Conservation (phyloP, 2,113 vertebrate genomes). For the Paradisaea rubra region DNA sequence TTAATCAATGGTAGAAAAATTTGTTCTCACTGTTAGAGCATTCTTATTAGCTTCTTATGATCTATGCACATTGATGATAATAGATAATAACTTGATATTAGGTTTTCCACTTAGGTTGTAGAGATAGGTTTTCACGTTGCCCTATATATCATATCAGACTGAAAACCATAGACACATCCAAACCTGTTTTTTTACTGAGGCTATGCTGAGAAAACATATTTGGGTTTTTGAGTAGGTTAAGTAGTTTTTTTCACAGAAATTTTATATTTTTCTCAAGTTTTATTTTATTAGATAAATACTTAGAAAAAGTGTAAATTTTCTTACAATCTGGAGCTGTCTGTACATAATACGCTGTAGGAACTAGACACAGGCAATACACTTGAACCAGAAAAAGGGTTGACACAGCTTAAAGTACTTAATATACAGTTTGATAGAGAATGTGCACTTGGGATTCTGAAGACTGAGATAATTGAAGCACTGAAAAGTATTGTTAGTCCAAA, state of each 20-base stretch:
- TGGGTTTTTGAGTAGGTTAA: background rate
- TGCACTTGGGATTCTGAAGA: background rate
- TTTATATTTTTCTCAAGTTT: background rate
- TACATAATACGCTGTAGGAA: background rate
- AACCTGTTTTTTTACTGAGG: background rate
- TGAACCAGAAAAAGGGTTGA: background rate
- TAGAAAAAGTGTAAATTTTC: background rate
- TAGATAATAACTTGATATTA: background rate
- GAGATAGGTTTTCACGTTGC: background rate
- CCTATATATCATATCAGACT: background rate
- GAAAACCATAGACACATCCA: background rate
- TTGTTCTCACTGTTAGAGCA: rapidly evolving
- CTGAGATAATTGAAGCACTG: background rate
- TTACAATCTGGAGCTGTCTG: background rate
- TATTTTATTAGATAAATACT: background rate
- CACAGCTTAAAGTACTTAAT: background rate
- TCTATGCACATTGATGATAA: background rate
- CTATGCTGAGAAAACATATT: background rate
- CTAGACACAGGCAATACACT: background rate
- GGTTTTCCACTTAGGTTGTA: background rate
- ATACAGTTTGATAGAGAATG: background rate
- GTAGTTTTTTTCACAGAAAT: background rate
- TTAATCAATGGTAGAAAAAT: background rate
- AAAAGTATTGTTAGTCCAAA: background rate
- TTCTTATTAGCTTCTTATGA: background rate